A percentile compares a stretch with the other conserved stretches of the same genome.
Evolutionary conservation across 2,797 vertebrate species (phyloP).

Genomic region (Ibycter americanus): DNA sequence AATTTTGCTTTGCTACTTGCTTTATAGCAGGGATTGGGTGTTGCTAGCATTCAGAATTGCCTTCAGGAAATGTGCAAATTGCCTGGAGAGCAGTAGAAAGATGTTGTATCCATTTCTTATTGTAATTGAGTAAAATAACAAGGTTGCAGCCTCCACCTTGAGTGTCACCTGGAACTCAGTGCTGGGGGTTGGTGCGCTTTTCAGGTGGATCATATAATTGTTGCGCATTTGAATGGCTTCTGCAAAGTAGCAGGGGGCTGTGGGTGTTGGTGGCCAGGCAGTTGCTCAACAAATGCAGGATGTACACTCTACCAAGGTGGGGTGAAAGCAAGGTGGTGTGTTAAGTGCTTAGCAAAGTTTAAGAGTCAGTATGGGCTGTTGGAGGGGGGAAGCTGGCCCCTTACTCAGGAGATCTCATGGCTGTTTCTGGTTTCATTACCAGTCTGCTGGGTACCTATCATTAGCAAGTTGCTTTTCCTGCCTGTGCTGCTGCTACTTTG

Average conservation of each 20-base stretch:
- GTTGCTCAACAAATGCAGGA: background rate
- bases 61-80: conserved; percentile 40
- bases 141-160: background rate
- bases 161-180: background rate
- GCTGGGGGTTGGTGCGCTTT: background rate
- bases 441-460: background rate
- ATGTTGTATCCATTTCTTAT: background rate
- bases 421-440: background rate
- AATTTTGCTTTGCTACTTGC: background rate
- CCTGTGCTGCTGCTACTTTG: background rate
- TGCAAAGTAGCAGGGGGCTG: background rate
- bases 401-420: background rate
- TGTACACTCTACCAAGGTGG: background rate
- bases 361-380: background rate
- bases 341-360: background rate
- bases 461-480: background rate
- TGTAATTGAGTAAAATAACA: background rate
- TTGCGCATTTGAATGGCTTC: background rate
- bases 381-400: background rate
- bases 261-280: background rate
- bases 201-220: background rate
- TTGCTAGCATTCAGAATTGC: conserved; percentile 18
- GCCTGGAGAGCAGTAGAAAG: background rate
- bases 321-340: background rate
- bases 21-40: background rate